phyloP scores from a whole-genome alignment of 2,888 invertebrate species.

The Leucania comma region DNA sequence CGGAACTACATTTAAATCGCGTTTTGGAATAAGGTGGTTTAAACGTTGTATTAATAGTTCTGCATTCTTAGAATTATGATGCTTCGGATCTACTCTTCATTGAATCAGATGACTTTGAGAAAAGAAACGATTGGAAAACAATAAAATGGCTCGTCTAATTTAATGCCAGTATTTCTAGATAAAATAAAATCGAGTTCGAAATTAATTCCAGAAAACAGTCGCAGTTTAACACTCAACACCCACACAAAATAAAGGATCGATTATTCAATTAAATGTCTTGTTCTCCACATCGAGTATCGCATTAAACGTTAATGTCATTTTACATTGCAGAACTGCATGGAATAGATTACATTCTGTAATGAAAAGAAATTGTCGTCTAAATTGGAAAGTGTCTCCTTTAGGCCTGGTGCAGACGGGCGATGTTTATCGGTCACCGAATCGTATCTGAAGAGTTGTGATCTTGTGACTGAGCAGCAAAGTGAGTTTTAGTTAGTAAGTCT shows the following conservation, averaged over 20 bases:
- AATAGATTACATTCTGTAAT: slow-evolving; percentile 60
- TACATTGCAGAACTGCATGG: slow-evolving; percentile 49
- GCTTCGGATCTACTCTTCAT: no score
- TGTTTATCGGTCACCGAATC: slow-evolving; percentile 27
- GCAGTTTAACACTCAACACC: slow-evolving; percentile 33
- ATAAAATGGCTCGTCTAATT: slow-evolving; percentile 2
- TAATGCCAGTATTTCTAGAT: neutral
- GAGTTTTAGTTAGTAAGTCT: no score
- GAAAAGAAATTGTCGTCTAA: slow-evolving; percentile 60
- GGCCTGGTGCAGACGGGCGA: slow-evolving; percentile 10
- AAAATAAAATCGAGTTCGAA: slow-evolving; percentile 31
- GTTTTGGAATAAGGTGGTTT: no score
- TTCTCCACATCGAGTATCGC: slow-evolving; percentile 53
- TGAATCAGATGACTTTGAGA: neutral
- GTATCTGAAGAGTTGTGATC: neutral
- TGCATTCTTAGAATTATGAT: neutral
- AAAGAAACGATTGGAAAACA: neutral
- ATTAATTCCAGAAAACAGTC: slow-evolving; percentile 39
- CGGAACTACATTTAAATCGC: no score
- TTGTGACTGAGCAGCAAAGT: neutral
- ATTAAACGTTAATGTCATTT: slow-evolving; percentile 63
- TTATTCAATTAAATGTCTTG: slow-evolving; percentile 59
- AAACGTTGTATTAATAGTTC: neutral
- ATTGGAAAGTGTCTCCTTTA: slow-evolving; percentile 58
- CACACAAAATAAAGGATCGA: slow-evolving; percentile 37